Percentiles rank a stretch among this genome's conserved stretches.
These are phyloP conservation scores for Cybosia mesomella DNA, from an alignment of 2,888 invertebrate genomes.

Conservation along the genomic window DNA sequence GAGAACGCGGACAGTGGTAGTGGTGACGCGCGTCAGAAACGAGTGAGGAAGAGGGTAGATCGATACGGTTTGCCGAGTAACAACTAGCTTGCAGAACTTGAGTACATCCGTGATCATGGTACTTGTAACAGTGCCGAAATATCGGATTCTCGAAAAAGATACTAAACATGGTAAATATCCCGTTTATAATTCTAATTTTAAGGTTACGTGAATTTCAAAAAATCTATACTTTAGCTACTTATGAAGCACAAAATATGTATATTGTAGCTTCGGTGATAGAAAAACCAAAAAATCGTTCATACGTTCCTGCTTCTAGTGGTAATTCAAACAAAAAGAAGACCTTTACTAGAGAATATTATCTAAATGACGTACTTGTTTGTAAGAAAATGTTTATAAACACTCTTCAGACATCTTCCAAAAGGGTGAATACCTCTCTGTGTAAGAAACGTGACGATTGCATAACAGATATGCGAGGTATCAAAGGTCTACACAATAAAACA, in stretches of 20 bases:
- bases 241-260: conserved; percentile 28
- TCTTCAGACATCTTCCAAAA: conserved; percentile 26
- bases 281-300: conserved; percentile 29
- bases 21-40: too few species aligned
- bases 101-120: too few species aligned
- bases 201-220: conserved; percentile 22
- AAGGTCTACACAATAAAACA: background rate
- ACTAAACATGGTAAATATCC: too few species aligned
- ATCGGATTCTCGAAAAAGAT: too few species aligned
- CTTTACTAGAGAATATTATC: conserved; percentile 16
- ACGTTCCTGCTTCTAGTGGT: conserved; percentile 22
- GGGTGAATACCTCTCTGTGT: conserved; percentile 19
- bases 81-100: too few species aligned
- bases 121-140: conserved; percentile 30
- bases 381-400: conserved; percentile 24
- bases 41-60: too few species aligned
- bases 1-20: too few species aligned
- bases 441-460: conserved; percentile 11
- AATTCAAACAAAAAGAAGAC: conserved; percentile 18
- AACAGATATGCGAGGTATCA: background rate
- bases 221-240: conserved; percentile 21
- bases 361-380: conserved; percentile 21
- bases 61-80: too few species aligned
- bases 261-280: conserved; percentile 27
- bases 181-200: too few species aligned